Evolutionary conservation across 2,888 invertebrate species (phyloP).

Genomic region (Dicycla oo): DNA sequence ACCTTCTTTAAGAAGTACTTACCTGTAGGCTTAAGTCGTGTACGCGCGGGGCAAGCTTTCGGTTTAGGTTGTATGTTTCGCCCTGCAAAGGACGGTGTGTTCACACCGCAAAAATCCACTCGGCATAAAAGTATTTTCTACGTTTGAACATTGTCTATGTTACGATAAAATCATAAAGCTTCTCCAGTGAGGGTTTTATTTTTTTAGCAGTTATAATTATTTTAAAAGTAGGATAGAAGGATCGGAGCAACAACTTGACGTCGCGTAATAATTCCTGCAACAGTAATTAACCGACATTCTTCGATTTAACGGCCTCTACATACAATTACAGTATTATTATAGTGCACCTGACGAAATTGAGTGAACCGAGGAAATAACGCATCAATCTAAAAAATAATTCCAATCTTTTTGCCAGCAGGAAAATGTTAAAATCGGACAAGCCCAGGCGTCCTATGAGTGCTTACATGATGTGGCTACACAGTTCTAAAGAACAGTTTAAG

Average conservation of each 20-base stretch:
- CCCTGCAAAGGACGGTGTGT: background rate
- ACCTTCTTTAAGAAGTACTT: background rate
- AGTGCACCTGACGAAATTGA: slow-evolving; percentile 16
- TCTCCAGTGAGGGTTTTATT: background rate
- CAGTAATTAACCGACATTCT: background rate
- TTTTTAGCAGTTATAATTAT: background rate
- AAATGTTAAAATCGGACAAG: slow-evolving; percentile 94
- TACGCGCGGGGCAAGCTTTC: background rate
- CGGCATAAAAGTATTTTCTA: background rate
- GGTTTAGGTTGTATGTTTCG: background rate
- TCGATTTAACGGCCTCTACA: background rate
- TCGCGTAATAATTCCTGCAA: background rate
- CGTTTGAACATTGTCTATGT: background rate
- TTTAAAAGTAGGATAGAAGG: background rate
- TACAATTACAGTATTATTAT: background rate
- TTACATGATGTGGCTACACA: slow-evolving; percentile 98
- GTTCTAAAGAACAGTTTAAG: slow-evolving; percentile 96
- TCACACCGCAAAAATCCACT: background rate
- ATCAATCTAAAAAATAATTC: slow-evolving; percentile 20
- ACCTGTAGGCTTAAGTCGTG: background rate
- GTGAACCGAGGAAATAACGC: background rate
- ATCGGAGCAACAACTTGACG: background rate
- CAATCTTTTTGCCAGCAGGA: slow-evolving; percentile 76
- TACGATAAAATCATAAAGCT: background rate
- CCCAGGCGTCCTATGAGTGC: slow-evolving; percentile 98